Conservation (phyloP, 2,113 vertebrate species). For the Chionomys nivalis region DNA sequence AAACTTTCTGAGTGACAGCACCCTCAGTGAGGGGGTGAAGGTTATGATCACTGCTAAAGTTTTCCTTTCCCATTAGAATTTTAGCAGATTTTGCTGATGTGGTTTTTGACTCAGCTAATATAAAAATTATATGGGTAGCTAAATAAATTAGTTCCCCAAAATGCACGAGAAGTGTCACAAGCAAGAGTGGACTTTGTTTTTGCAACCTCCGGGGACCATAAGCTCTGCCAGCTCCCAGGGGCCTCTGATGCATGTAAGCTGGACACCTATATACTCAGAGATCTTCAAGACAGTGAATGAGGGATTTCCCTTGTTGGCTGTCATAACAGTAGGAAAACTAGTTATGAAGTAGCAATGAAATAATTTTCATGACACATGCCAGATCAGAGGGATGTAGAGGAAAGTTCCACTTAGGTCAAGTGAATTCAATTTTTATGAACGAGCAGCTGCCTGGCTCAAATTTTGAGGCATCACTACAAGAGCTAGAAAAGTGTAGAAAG, state of each 20-base stretch:
- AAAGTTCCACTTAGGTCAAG: neutral
- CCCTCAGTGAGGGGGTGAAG: neutral
- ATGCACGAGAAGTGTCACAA: neutral
- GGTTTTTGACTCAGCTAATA: neutral
- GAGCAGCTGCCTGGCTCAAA: neutral
- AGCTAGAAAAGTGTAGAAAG: neutral
- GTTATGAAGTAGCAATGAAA: neutral
- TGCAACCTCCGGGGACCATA: neutral
- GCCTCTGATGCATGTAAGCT: neutral
- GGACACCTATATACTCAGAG: neutral
- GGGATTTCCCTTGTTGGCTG: too few relatives aligned
- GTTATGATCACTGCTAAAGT: neutral
- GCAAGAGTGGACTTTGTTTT: neutral
- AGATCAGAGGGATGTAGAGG: neutral
- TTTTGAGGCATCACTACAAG: neutral
- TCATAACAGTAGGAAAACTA: neutral
- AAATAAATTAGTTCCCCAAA: neutral
- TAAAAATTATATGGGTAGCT: neutral
- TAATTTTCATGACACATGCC: neutral
- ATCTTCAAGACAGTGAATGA: neutral
- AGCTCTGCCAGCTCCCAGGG: neutral
- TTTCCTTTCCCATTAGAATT: neutral
- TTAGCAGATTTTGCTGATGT: slow-evolving; percentile 22
- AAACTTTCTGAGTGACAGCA: neutral
- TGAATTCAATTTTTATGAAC: neutral